Conservation (phyloP, 2,888 invertebrate genomes). For the Lasioglossum oenotherae region DNA sequence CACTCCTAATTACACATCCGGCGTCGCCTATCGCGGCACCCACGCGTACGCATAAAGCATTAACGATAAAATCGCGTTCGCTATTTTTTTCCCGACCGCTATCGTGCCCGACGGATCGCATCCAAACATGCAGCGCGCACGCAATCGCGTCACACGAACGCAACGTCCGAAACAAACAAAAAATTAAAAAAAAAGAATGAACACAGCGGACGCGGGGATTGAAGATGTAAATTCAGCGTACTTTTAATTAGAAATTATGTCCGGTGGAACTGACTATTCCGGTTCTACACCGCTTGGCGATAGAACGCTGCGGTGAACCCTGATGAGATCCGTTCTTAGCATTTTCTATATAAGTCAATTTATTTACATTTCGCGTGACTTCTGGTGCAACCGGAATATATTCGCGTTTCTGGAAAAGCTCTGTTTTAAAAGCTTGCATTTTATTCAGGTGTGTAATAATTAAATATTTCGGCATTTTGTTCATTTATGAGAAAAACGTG, state of each 20-base stretch:
- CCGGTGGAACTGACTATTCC: not conserved
- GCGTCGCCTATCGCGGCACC: not conserved
- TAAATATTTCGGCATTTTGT: too few species aligned
- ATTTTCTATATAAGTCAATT: not conserved
- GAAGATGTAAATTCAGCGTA: not conserved
- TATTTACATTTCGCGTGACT: not conserved
- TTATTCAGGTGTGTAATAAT: not conserved
- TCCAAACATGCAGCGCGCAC: not conserved
- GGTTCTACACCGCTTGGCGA: not conserved
- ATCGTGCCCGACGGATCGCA: conserved; percentile 21
- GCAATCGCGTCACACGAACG: conserved; percentile 21
- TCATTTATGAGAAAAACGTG: too few species aligned
- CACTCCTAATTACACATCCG: conserved; percentile 39
- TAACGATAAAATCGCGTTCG: conserved; percentile 44
- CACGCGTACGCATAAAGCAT: conserved; percentile 33
- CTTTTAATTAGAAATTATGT: conserved; percentile 3
- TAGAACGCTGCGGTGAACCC: not conserved
- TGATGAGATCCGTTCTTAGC: not conserved
- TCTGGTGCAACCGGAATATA: not conserved
- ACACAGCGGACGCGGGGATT: not conserved
- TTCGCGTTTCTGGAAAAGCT: not conserved
- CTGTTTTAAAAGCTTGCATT: not conserved
- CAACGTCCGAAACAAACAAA: not conserved
- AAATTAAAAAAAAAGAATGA: not conserved
- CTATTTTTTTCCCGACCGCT: conserved; percentile 26